Evolutionary conservation across 2,113 vertebrate genomes (phyloP).

Genomic region (Taurulus bubalis): DNA sequence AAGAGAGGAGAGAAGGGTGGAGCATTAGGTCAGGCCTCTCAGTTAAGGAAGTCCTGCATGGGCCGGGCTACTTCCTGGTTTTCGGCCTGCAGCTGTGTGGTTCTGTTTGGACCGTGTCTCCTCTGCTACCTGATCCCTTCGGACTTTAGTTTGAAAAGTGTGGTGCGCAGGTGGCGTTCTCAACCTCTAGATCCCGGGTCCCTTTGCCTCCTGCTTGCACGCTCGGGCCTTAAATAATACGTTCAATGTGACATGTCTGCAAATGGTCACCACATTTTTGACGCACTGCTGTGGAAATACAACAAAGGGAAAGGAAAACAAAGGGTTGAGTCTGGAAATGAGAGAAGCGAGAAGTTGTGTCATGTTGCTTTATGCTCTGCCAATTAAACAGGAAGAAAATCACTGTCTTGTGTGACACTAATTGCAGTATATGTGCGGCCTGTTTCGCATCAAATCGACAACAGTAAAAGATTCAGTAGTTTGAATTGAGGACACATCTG

Average conservation of each 20-base stretch:
- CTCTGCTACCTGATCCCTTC: conserved; percentile 46
- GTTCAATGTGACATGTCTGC: conserved; percentile 37
- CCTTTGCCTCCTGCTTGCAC: conserved; percentile 10
- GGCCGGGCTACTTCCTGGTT: conserved; percentile 70
- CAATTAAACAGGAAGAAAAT: conserved; percentile 42
- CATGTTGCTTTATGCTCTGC: conserved; percentile 45
- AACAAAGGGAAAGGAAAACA: conserved; percentile 29
- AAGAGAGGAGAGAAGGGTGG: background rate
- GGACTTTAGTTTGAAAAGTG: conserved; percentile 38
- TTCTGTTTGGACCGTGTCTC: conserved; percentile 67
- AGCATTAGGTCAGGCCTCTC: conserved; percentile 20
- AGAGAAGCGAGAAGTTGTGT: conserved; percentile 9
- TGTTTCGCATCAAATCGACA: conserved; percentile 29
- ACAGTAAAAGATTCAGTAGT: conserved; percentile 24
- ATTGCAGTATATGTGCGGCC: conserved; percentile 13
- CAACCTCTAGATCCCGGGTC: background rate
- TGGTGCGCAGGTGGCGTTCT: background rate
- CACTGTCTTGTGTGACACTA: background rate
- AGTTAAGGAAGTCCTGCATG: conserved; percentile 70
- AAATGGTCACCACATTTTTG: conserved; percentile 56
- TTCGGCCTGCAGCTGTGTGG: conserved; percentile 28
- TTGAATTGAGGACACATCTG: background rate
- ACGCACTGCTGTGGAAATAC: conserved; percentile 15
- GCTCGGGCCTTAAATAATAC: conserved; percentile 44
- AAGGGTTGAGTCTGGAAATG: conserved; percentile 18